A percentile compares a stretch with the other conserved stretches of the same genome.
Conservation (phyloP, 2,113 vertebrate species). For the Illadopsis cleaveri region DNA sequence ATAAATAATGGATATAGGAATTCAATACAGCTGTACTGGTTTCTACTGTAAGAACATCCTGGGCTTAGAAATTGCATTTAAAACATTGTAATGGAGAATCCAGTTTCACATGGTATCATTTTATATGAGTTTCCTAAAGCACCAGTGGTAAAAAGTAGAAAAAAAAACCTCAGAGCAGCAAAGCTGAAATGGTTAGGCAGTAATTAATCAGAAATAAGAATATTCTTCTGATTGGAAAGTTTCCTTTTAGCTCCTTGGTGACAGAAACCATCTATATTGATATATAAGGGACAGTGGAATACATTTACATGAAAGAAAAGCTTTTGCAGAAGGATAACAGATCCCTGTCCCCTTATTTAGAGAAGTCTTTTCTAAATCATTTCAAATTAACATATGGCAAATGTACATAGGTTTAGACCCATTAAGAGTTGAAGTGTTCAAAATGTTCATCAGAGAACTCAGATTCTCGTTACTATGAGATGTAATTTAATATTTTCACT, state of each 20-base stretch:
- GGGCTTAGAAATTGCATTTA: not conserved
- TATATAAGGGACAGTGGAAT: not conserved
- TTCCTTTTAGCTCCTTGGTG: not conserved
- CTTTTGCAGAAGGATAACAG: not conserved
- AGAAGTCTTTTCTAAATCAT: slow-evolving; percentile 28
- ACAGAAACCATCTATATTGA: not conserved
- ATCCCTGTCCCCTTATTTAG: not conserved
- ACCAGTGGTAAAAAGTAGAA: not conserved
- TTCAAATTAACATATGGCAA: slow-evolving; percentile 40
- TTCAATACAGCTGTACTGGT: not conserved
- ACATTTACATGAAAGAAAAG: not conserved
- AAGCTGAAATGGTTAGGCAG: not conserved
- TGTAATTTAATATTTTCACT: slow-evolving; percentile 43
- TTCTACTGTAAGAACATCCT: not conserved
- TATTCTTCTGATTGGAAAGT: not conserved
- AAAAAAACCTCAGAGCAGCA: fast-evolving
- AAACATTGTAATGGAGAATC: not conserved
- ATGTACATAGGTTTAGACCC: slow-evolving; percentile 1
- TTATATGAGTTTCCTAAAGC: not conserved
- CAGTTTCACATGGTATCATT: not conserved
- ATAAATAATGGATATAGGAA: not conserved
- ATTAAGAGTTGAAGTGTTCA: slow-evolving; percentile 34
- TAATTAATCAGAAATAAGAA: not conserved
- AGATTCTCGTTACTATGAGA: not conserved
- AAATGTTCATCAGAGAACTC: slow-evolving; percentile 42